Evolutionary conservation across 2,797 vertebrate species (phyloP).

Genomic region (Orientallactaga sibirica): DNA sequence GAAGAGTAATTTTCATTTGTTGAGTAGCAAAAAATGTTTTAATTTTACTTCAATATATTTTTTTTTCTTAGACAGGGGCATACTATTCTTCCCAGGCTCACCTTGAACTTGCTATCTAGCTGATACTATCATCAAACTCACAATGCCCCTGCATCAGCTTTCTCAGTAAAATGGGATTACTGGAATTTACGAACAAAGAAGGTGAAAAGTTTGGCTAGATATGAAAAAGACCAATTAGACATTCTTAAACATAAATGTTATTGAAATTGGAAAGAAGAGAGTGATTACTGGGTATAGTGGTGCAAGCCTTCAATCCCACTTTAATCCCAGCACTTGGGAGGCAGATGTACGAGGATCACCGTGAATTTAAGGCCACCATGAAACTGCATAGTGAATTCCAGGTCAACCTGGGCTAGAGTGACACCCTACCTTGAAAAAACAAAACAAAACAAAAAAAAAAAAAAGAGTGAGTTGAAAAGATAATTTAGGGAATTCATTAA

Average conservation of each 20-base stretch:
- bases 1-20: background rate
- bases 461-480: background rate
- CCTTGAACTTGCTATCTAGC: background rate
- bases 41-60: background rate
- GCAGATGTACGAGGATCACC: too few species aligned
- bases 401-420: too few species aligned
- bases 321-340: too few species aligned
- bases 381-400: too few species aligned
- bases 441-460: too few species aligned
- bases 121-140: background rate
- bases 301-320: too few species aligned
- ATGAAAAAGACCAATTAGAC: background rate
- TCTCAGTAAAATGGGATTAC: background rate
- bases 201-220: background rate
- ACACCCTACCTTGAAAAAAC: background rate
- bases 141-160: background rate
- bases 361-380: too few species aligned
- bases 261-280: constrained; percentile 11
- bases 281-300: too few species aligned
- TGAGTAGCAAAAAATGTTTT: background rate
- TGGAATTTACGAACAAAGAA: background rate
- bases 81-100: too few species aligned
- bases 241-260: background rate
- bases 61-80: background rate
- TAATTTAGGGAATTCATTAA: background rate